Percentiles rank a stretch among this genome's conserved stretches.
Evolutionary conservation across 1,140 invertebrate species (phyloP).

Genomic region (Andricus grossulariae): DNA sequence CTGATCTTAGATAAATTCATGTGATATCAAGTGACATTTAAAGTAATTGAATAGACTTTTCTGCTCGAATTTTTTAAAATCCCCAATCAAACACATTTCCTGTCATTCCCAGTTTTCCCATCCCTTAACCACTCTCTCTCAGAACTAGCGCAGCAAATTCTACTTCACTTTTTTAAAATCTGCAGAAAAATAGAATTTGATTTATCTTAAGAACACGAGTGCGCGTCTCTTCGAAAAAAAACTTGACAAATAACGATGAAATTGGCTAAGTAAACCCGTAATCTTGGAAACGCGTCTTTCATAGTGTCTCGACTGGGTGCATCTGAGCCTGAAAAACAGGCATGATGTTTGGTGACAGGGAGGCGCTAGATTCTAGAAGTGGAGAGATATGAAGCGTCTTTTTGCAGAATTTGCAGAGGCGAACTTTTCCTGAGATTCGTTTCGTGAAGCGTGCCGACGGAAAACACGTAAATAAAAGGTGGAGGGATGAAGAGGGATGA

Average conservation of each 20-base stretch:
- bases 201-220: not conserved
- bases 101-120: no score
- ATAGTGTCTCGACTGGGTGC: not conserved
- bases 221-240: not conserved
- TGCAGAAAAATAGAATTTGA: not conserved
- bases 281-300: not conserved
- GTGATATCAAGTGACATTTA: no score
- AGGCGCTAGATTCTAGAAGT: not conserved
- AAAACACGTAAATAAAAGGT: constrained; percentile 62
- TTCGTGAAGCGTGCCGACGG: constrained; percentile 51
- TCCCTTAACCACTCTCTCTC: no score
- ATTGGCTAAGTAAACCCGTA: constrained; percentile 22
- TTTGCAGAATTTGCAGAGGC: not conserved
- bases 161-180: not conserved
- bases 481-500: constrained; percentile 36
- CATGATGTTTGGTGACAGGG: constrained; percentile 12
- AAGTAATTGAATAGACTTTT: no score
- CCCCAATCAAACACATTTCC: no score
- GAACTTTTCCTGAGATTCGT: constrained; percentile 39
- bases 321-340: not conserved
- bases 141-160: not conserved
- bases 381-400: constrained; percentile 11
- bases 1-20: no score
- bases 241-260: constrained; percentile 13
- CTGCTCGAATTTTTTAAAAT: no score